phyloP scores from a whole-genome alignment of 2,888 invertebrate species.

The Octodonta nipae region DNA sequence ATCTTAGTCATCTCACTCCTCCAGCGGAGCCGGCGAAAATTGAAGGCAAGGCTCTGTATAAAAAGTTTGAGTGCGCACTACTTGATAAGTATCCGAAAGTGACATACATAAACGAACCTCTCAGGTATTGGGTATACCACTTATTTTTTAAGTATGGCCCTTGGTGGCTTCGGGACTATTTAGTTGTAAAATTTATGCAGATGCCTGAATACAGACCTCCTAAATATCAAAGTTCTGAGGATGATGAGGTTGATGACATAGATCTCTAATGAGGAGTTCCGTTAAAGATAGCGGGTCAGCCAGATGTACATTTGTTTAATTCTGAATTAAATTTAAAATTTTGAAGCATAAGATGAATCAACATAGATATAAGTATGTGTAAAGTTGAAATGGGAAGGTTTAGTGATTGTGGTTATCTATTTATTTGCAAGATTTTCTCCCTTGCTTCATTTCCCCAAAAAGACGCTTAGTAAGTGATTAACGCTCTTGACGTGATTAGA shows the following conservation, averaged over 20 bases:
- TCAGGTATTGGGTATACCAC: constrained; percentile 54
- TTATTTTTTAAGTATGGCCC: constrained; percentile 50
- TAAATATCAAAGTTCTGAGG: no score
- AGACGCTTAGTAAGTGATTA: no score
- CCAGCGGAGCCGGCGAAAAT: constrained; percentile 39
- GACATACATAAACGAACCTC: constrained; percentile 55
- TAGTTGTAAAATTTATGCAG: constrained; percentile 49
- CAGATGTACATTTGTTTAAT: no score
- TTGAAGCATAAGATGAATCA: neutral
- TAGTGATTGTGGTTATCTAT: no score
- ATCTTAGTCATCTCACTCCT: constrained; percentile 36
- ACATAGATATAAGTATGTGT: no score
- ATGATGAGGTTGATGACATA: constrained; percentile 8
- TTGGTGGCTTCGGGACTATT: constrained; percentile 41
- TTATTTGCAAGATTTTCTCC: no score
- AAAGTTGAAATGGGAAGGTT: no score
- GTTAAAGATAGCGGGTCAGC: constrained; percentile 3
- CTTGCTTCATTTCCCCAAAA: no score
- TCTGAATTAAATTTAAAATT: neutral
- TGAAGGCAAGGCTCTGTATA: constrained; percentile 41
- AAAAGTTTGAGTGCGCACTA: constrained; percentile 50
- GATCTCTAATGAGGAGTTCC: constrained; percentile 7
- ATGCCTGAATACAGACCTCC: constrained; percentile 43
- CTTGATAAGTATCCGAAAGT: constrained; percentile 44
- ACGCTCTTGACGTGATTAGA: no score